Evolutionary conservation across 53 echinoderm and acorn worm genomes (phyloP), one percentile per base, ranked within the genome.

Genomic region (Antedon mediterranea): DNA sequence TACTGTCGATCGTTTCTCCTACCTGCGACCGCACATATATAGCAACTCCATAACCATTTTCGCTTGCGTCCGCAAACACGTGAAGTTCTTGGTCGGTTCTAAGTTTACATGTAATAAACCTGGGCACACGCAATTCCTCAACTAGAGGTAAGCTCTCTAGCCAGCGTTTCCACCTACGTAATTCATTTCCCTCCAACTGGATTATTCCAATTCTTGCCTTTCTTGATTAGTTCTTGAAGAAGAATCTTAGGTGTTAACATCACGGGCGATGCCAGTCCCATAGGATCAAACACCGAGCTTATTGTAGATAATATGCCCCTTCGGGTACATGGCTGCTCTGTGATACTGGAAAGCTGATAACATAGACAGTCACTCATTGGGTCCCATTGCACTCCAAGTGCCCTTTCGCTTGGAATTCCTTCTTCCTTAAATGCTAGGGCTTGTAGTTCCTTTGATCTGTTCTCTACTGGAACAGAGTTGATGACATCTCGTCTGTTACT

Each of bases 1-100:
- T 43, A 41, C 71, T 73, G 33, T 78, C 70, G 9, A 78, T 71
- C 30, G 34, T 72, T 14, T 82, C 86, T 32, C 42, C 74, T 33
- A 31, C 72, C 32, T 82, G 73, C 31, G 28, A 73, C 43, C 74
- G 28, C 32, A 82, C 78, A 72, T 87, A 87, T 29, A 83, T 83
- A 18, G 71, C 84, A 28, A 78, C 72, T 4, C 87, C 87, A 72
- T 83, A 87, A 15, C 83, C 80, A 5, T 79, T 76, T 15, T 86
- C 82, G 7, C 83, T 83, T 76, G 91, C 86, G 79, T 85, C 91
- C 31, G 85, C 77, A 31, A 88, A 88, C 33, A 85, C 85, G 34
- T 88, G 88, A 33, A 88, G 71, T 29, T 91, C 70, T 31, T 71
- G 43, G 23, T 77, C 80, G 42, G 82, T 75, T 28, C 72, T 43